Conservation (phyloP, 2,888 invertebrate species). For the Orthosia cruda region DNA sequence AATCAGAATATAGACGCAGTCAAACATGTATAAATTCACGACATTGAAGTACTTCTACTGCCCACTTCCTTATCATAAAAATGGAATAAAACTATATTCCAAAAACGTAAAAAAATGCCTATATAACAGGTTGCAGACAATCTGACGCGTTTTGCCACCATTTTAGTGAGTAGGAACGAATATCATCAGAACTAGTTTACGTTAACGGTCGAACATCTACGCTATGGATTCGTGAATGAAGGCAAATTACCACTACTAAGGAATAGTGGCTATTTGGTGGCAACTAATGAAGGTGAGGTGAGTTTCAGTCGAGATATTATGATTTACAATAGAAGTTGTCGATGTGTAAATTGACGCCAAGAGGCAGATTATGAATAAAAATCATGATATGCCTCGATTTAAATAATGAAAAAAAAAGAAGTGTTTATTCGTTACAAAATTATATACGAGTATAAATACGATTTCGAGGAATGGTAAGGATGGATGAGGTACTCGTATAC, state of each 20-base stretch:
- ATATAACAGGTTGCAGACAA: constrained; percentile 51
- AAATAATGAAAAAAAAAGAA: too few species aligned
- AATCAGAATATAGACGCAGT: background rate
- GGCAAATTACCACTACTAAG: constrained; percentile 43
- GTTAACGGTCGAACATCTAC: constrained; percentile 65
- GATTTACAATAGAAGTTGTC: too few species aligned
- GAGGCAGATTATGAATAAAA: too few species aligned
- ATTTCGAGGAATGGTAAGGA: too few species aligned
- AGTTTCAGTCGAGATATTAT: constrained; percentile 33
- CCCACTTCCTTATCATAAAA: constrained; percentile 8
- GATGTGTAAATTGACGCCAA: too few species aligned
- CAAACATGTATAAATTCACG: background rate
- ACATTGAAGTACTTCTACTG: background rate
- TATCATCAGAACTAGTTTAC: constrained; percentile 62
- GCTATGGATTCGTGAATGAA: constrained; percentile 60
- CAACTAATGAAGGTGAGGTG: constrained; percentile 3
- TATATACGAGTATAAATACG: too few species aligned
- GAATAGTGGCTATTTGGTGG: background rate
- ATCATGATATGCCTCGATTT: too few species aligned
- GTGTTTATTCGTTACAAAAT: too few species aligned
- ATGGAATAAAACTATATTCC: background rate
- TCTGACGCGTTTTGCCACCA: constrained; percentile 14
- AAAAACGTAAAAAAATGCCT: constrained; percentile 35
- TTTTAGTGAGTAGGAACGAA: constrained; percentile 24
- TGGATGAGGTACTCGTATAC: too few species aligned